These are phyloP conservation scores for Scaptomyza caliginosa DNA, from an alignment of 2,888 invertebrate genomes.

Conservation along the genomic window DNA sequence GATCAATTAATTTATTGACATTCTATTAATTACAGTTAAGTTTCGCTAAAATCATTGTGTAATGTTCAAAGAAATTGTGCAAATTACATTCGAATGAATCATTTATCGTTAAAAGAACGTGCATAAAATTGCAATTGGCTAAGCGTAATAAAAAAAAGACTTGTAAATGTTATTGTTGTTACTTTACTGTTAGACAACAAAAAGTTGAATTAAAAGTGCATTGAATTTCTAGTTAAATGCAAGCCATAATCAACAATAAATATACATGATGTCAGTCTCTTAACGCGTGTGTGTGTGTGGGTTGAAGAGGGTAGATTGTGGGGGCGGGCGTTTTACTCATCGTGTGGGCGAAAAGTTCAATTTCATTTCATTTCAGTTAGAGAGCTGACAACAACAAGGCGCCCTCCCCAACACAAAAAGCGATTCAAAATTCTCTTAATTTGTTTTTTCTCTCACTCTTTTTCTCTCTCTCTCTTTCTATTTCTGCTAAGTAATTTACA, in stretches of 20 bases:
- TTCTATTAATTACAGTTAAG: slow-evolving; percentile 56
- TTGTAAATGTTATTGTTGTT: slow-evolving; percentile 3
- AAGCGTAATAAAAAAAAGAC: slow-evolving; percentile 20
- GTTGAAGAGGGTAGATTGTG: background rate
- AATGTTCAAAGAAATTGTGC: slow-evolving; percentile 10
- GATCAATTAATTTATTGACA: slow-evolving; percentile 50
- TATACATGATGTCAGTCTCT: slow-evolving; percentile 70
- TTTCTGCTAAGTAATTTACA: slow-evolving; percentile 69
- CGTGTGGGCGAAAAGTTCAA: slow-evolving; percentile 73
- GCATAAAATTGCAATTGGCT: slow-evolving; percentile 40
- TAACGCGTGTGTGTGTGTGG: slow-evolving; percentile 5
- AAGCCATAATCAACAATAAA: slow-evolving; percentile 55
- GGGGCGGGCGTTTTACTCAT: slow-evolving; percentile 9
- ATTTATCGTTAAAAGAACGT: slow-evolving; percentile 7
- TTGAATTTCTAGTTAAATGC: slow-evolving; percentile 61
- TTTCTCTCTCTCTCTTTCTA: too few species aligned
- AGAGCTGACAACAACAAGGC: slow-evolving; percentile 31
- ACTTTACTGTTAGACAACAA: slow-evolving; percentile 65
- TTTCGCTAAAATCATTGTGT: slow-evolving; percentile 10
- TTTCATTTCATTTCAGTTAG: slow-evolving; percentile 57
- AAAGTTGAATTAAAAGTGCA: slow-evolving; percentile 74
- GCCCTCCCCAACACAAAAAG: slow-evolving; percentile 24
- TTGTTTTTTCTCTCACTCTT: too few species aligned
- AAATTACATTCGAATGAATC: slow-evolving; percentile 38
- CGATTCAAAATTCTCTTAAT: slow-evolving; percentile 3